phyloP scores from a whole-genome alignment of 2,888 invertebrate genomes.

The Drosophila paramelanica region DNA sequence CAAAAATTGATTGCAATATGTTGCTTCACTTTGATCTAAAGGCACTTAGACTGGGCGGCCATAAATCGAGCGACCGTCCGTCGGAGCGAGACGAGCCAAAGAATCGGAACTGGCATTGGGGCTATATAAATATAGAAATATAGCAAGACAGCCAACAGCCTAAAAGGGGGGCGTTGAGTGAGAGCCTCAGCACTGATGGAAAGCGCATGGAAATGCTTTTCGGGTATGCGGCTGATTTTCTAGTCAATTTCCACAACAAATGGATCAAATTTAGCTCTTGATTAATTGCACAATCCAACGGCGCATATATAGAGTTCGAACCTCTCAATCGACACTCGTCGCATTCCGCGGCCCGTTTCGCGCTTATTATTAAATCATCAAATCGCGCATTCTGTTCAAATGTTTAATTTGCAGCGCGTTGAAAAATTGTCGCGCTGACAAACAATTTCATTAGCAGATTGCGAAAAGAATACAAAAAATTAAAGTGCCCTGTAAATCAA shows the following conservation, averaged over 20 bases:
- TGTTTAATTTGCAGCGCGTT: slow-evolving; percentile 46
- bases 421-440: slow-evolving; percentile 67
- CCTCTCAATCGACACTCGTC: slow-evolving; percentile 57
- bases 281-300: slow-evolving; percentile 63
- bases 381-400: slow-evolving; percentile 9
- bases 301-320: slow-evolving; percentile 11
- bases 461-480: slow-evolving; percentile 47
- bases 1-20: slow-evolving; percentile 77
- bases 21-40: slow-evolving; percentile 64
- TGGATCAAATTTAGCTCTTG: slow-evolving; percentile 42
- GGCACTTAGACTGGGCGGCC: slow-evolving; percentile 52
- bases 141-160: slow-evolving; percentile 5
- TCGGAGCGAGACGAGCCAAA: slow-evolving; percentile 22
- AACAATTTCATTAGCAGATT: slow-evolving; percentile 72
- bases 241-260: slow-evolving; percentile 45
- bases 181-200: slow-evolving; percentile 43
- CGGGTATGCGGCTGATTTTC: slow-evolving; percentile 33
- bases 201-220: slow-evolving; percentile 47
- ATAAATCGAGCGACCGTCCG: slow-evolving; percentile 48
- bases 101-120: slow-evolving; percentile 35
- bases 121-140: slow-evolving; percentile 52
- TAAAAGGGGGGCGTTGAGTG: slow-evolving; percentile 49
- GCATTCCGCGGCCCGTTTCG: slow-evolving; percentile 23
- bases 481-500: slow-evolving; percentile 63
- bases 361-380: slow-evolving; percentile 63